Percentiles rank a stretch among this genome's conserved stretches.
These are phyloP conservation scores for Sialis fuliginosa DNA, from an alignment of 2,888 invertebrate species.

Conservation along the genomic window DNA sequence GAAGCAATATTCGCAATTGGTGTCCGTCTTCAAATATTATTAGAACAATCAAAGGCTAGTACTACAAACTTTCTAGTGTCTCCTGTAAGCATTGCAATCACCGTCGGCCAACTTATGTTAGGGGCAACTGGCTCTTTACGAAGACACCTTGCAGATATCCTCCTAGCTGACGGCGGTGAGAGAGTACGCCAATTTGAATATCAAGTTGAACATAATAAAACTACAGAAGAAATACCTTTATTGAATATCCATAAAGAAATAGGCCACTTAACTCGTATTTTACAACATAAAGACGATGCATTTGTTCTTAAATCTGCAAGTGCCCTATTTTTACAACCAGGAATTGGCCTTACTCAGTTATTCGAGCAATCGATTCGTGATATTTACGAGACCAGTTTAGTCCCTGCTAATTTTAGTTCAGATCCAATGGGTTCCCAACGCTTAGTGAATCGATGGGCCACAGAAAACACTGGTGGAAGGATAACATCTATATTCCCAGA, in stretches of 20 bases:
- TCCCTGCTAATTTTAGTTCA: slow-evolving; percentile 16
- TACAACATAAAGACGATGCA: slow-evolving; percentile 11
- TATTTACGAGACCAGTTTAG: slow-evolving; percentile 17
- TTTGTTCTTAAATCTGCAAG: slow-evolving; percentile 18
- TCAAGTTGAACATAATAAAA: slow-evolving; percentile 10
- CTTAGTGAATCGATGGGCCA: slow-evolving; percentile 20
- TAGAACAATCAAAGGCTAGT: slow-evolving; percentile 13
- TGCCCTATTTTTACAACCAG: slow-evolving; percentile 17
- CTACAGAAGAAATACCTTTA: slow-evolving; percentile 14
- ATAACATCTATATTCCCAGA: slow-evolving; percentile 20
- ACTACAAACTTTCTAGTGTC: slow-evolving; percentile 22
- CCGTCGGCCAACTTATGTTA: slow-evolving; percentile 22
- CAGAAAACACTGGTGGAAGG: slow-evolving; percentile 20
- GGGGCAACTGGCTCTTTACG: slow-evolving; percentile 21
- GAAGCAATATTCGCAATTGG: slow-evolving; percentile 23
- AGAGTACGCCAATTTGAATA: slow-evolving; percentile 7
- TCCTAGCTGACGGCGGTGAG: slow-evolving; percentile 14
- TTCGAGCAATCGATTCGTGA: slow-evolving; percentile 15
- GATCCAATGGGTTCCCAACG: slow-evolving; percentile 9
- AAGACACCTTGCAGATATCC: slow-evolving; percentile 18
- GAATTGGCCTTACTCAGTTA: slow-evolving; percentile 13
- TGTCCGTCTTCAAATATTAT: slow-evolving; percentile 18
- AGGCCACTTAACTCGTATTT: slow-evolving; percentile 15
- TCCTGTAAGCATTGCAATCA: slow-evolving; percentile 22
- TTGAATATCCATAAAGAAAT: slow-evolving; percentile 19